phyloP scores from a whole-genome alignment of 2,113 vertebrate genomes.

The Cyprinodon variegatus region DNA sequence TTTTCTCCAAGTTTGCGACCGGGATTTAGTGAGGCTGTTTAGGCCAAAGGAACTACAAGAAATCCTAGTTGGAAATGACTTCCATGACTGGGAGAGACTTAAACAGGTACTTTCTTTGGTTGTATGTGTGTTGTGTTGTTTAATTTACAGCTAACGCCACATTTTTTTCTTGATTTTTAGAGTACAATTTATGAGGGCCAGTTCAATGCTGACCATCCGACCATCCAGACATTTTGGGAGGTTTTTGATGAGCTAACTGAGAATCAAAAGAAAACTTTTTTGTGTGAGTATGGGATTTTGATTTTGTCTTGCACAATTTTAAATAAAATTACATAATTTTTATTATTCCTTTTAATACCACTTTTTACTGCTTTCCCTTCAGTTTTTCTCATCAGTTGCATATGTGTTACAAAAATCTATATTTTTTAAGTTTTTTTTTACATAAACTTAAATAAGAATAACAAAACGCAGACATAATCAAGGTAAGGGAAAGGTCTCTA shows the following conservation, averaged over 20 bases:
- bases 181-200: conserved; percentile 68
- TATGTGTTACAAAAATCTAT: background rate
- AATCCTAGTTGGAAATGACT: conserved; percentile 75
- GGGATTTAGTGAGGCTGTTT: conserved; percentile 74
- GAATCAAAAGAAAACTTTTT: conserved; percentile 80
- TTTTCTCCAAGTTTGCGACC: conserved; percentile 80
- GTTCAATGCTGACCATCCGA: conserved; percentile 71
- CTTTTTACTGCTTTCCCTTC: background rate
- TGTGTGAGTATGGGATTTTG: conserved; percentile 75
- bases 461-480: too few species aligned
- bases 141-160: conserved; percentile 72
- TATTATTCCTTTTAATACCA: background rate
- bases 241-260: conserved; percentile 81
- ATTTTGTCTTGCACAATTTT: background rate
- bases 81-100: conserved; percentile 80
- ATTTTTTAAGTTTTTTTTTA: too few species aligned
- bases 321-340: too few species aligned
- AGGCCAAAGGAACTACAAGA: conserved; percentile 80
- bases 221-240: conserved; percentile 82
- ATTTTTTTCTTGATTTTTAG: conserved; percentile 68
- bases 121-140: background rate
- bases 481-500: background rate
- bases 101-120: conserved; percentile 72
- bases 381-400: background rate
- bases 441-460: too few species aligned